Base-by-base conservation (phyloP, 2,888 invertebrate genomes). In the Himalopsyche kuldschensis region DNA sequence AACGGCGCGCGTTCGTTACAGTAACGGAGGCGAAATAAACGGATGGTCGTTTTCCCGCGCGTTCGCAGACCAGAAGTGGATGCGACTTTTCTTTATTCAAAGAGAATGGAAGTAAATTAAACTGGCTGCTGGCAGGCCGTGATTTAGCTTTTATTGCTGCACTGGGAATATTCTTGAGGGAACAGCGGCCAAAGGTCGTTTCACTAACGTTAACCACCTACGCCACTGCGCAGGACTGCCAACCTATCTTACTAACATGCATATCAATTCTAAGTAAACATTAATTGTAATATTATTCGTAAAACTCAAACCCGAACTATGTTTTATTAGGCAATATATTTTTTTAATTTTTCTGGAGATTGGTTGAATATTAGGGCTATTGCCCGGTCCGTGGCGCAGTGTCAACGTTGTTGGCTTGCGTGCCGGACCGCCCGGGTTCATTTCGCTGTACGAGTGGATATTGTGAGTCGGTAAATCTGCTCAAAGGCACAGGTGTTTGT, bases 101-200 rank as follows among this genome's bases (percentile, higher is more conserved):
- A 82, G 79, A 78, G 55, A 81, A 83, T 85, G 78, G 81, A 85
- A 78, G 85, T 85, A 85, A 85, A 85, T 84, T 82, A 82, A 85
- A 82, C 84, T 80, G 83, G 80, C 83, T 80, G 55, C 85, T 63
- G 80, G 82, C 80, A 82, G 84, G 79, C 86, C 81, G 86, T 86
- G 86, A 86, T 86, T 86, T 86, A 86, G 80, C 85, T 85, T 86
- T 86, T 86, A 86, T 85, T 83, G 84, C 85, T 81, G 86, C 79
- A 47, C 79, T 76, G 86, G 86, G 86, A 86, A 86, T 86, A 84
- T 77, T 81, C 82, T 77, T 31, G 80, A 17, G 79, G 47, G 78
- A 32, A 69, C 17, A 69, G 35, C 75, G 30, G 76, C 63, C 81
- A 63, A 79, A 76, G 75, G 46, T 80, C 77, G 80, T 83, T 83